Evolutionary conservation across 2,888 invertebrate genomes (phyloP), one percentile per base, ranked within the genome.

Genomic region (Ganaspis brasiliensis): DNA sequence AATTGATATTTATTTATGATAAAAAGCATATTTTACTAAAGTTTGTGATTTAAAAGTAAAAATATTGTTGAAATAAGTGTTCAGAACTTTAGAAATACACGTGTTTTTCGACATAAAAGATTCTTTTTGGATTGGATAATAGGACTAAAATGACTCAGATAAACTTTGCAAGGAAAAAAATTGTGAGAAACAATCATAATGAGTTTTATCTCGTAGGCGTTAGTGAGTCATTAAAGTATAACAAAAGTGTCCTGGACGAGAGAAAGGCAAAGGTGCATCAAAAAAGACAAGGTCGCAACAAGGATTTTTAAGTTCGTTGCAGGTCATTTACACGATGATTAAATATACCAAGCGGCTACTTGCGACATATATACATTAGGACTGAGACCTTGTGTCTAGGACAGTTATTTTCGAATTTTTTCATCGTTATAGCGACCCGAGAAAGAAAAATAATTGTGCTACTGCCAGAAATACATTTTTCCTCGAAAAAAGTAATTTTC

Each of bases 251-350:
- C 24, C 14, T 56, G 9, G 14, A 21, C n/a, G 31, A 59, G 59
- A 73, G 73, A 73, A 73, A 73, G 73, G 73, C 26, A 26, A 45
- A 40, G 59, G 37, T 40, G 73, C 24, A 72, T 55, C 63, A 72
- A 75, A 76, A 77, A 74, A n/a, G 74, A 67, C 81, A 81, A 85
- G 82, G 83, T 85, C 83, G 74, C 72, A 70, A 63, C 78, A 83
- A 85, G 82, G 80, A 83, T 79, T 70, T 56, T 31, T 57, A 52
- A 73, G 55, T 73, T 74, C 79, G 74, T 76, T 67, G 52, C 78
- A 78, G 83, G 83, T 86, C 83, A 74, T 82, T 85, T 82, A 83
- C 83, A 83, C 73, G 37, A 49, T 12, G 61, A 72, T 79, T 71
- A 78, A 77, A 52, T 45, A 67, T 45, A 24, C 14, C 14, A 14